These are phyloP conservation scores for Rhagoletis zephyria DNA, from an alignment of 1,140 invertebrate species.

Conservation along the genomic window DNA sequence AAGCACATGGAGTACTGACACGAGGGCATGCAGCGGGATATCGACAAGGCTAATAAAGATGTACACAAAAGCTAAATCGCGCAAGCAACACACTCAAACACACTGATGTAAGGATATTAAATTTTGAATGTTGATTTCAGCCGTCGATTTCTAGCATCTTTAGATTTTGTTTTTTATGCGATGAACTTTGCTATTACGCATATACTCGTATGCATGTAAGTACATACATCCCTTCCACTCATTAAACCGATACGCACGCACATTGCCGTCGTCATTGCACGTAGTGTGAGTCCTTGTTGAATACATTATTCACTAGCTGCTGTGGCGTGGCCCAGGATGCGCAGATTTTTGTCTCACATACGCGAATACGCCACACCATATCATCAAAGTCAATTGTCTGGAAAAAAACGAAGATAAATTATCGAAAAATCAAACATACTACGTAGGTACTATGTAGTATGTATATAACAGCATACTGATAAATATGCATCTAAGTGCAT, in stretches of 20 bases:
- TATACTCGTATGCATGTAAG: background rate
- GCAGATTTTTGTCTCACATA: background rate
- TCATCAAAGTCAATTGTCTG: slow-evolving; percentile 72
- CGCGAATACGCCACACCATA: slow-evolving; percentile 11
- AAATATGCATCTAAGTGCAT: background rate
- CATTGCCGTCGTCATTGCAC: too few relatives aligned
- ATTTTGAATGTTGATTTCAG: background rate
- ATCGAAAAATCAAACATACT: slow-evolving; percentile 4
- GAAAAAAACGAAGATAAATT: slow-evolving; percentile 61
- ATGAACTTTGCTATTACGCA: background rate
- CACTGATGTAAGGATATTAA: background rate
- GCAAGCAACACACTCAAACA: background rate
- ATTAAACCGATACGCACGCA: background rate
- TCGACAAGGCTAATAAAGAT: slow-evolving; percentile 34
- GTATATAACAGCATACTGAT: background rate
- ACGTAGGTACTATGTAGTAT: background rate
- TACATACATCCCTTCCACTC: background rate
- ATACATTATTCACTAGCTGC: background rate
- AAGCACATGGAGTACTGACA: background rate
- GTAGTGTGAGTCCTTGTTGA: background rate
- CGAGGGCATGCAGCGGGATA: background rate
- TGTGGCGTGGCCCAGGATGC: background rate
- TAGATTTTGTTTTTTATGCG: background rate
- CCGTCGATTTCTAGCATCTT: background rate
- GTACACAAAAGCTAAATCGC: background rate